phyloP scores from a whole-genome alignment of 2,113 vertebrate genomes.

The Sminthopsis crassicaudata region DNA sequence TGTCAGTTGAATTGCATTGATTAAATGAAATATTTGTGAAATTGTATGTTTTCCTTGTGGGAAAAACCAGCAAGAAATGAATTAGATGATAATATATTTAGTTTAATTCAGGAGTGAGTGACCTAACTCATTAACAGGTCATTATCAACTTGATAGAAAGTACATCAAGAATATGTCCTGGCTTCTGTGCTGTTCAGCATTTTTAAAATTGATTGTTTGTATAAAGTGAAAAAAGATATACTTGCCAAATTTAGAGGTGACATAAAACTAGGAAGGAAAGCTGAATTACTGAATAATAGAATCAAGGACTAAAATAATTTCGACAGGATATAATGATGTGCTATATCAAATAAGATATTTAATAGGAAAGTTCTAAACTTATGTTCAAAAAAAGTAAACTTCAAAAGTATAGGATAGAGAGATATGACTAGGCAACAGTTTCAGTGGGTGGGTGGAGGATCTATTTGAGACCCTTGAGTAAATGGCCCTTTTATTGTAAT shows the following conservation, averaged over 20 bases:
- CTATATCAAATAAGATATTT: not conserved
- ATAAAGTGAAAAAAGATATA: not conserved
- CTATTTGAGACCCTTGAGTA: not conserved
- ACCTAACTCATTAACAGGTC: not conserved
- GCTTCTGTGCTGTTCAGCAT: not conserved
- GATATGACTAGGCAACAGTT: not conserved
- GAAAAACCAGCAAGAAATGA: not conserved
- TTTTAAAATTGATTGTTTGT: not conserved
- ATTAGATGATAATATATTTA: not conserved
- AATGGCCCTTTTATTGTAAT: not conserved
- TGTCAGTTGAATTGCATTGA: not conserved
- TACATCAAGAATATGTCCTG: not conserved
- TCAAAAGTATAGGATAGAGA: not conserved
- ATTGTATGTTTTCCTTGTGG: not conserved
- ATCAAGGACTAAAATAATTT: not conserved
- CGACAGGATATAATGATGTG: not conserved
- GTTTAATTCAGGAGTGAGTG: too few relatives aligned
- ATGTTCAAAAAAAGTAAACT: not conserved
- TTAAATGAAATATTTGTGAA: not conserved
- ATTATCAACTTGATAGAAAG: not conserved
- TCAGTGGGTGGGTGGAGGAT: not conserved
- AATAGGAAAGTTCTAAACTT: not conserved
- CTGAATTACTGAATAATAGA: not conserved
- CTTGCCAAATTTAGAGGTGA: not conserved
- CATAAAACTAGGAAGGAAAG: not conserved